Evolutionary conservation across 2,888 invertebrate genomes (phyloP), one percentile per base, ranked within the genome.

Genomic region (Diplolepis rosae): DNA sequence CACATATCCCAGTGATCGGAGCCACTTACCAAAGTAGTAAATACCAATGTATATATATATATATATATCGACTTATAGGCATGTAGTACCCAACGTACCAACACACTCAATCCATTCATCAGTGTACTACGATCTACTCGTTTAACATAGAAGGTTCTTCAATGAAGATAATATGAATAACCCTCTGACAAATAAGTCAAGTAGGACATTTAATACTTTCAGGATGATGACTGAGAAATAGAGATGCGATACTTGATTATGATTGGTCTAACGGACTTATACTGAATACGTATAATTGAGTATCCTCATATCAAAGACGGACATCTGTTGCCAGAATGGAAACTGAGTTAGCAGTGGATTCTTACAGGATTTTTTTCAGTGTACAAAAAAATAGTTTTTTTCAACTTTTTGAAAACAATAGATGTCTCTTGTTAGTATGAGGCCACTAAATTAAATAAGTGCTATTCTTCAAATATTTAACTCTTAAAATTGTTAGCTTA

Each of bases 11-110:
- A 32, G 54, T 18, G 30, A 35, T 56, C 35, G 22, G 13, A 32
- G 22, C n/a, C 39, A 61, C 61, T 56, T 32, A 35, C 11, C 35
- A 22, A 56, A 56, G 35, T 39, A 39, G 61, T 61, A 61, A 61
- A 61, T 39, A 27, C 6, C 35, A 22, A n/a, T 35, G n/a, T 27
- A 3, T 39, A 35, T n/a, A 61, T 39, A 39, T n/a, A 39, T n/a
- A 45, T 5, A 45, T 45, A 18, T 9, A 45, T 9, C 15, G 11
- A 9, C 15, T n/a, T n/a, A n/a, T n/a, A n/a, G n/a, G 18, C 45
- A 22, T 45, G 9, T 45, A 9, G 3, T 45, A 9, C 9, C 7
- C 45, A 18, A 18, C 32, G 32, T 11, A 11, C 32, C 7, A 18
- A 45, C 15, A 45, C 35, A 39, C 35, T 45, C 18, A 7, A 3